Evolutionary conservation across 64 coral and sea anemone genomes (phyloP), one percentile per base, ranked within the genome.

Genomic region (Dendrophyllia cribrosa): DNA sequence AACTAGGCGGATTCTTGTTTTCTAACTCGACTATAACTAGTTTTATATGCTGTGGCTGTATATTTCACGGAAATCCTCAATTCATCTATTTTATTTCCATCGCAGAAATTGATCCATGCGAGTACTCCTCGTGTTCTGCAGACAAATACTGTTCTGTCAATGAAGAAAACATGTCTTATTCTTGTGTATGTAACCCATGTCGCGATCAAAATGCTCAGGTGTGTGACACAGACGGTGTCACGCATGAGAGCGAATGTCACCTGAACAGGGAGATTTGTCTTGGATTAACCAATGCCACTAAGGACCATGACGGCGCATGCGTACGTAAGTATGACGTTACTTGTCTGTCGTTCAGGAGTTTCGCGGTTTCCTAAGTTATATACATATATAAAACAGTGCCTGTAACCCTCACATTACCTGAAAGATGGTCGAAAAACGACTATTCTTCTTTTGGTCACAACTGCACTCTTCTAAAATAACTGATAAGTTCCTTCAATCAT

Each of bases 61-160:
- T 50, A 15, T 51, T 75, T 75, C 14, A 11, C 52, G 2, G 0
- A 34, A 34, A 34, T 34, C 34, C 34, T 34, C 34, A 34, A 34
- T 34, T 34, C 34, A 34, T 34, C 34, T 55, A 0, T 55, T 55
- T 8, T 55, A 6, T 55, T 6, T 55, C 52, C 6, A 11, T 55
- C 11, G 11, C 72, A 75, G 72, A 51, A 48, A 75, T 75, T 75
- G 72, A 75, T 43, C 72, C 72, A 11, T 75, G 72, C 46, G 45
- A 50, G 4, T 4, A 50, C 5, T 43, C 46, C 48, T 12, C 15
- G 4, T 75, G 72, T 75, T 43, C 43, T 48, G 13, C 72, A 4
- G 6, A 50, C 17, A 75, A 50, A 50, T 21, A 75, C 45, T 75
- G 72, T 17, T 1, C 1, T 0, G 72, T 75, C 1, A 75, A 75